Conservation (phyloP, 2,113 vertebrate genomes). For the Paraplagusia blochii region DNA sequence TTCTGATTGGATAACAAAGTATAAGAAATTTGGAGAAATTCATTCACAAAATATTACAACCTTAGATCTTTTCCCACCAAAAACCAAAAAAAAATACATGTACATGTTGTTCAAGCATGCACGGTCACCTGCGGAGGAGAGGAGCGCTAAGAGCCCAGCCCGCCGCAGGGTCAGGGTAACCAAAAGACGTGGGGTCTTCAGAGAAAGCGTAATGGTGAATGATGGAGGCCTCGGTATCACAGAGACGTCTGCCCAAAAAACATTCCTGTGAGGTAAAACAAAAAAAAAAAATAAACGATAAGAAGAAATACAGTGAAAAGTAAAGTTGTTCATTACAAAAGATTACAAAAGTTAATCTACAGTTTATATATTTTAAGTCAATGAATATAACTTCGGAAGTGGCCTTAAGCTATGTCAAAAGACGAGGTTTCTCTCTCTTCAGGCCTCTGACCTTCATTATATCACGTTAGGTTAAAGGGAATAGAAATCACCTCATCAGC, state of each 20-base stretch:
- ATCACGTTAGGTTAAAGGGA: no score
- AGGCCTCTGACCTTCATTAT: no score
- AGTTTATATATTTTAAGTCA: no score
- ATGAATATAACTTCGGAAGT: no score
- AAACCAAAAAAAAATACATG: background rate
- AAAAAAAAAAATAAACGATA: background rate
- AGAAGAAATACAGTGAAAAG: no score
- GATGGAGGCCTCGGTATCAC: constrained; percentile 87
- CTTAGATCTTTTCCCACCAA: background rate
- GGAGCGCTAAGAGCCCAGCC: constrained; percentile 88
- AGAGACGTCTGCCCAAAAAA: constrained; percentile 87
- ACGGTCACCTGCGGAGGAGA: constrained; percentile 81
- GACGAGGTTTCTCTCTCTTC: no score
- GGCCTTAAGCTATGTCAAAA: background rate
- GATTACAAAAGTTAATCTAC: no score
- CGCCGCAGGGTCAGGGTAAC: constrained; percentile 89
- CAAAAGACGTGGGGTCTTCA: constrained; percentile 83
- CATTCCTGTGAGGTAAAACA: constrained; percentile 76
- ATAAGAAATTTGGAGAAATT: no score
- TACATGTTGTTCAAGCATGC: background rate
- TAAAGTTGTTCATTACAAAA: no score
- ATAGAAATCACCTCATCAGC: constrained; percentile 71
- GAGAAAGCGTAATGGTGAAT: constrained; percentile 95
- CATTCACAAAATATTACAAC: no score
- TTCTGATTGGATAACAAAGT: no score